Conservation (phyloP, 1,140 invertebrate genomes). For the Papilio dardanus region DNA sequence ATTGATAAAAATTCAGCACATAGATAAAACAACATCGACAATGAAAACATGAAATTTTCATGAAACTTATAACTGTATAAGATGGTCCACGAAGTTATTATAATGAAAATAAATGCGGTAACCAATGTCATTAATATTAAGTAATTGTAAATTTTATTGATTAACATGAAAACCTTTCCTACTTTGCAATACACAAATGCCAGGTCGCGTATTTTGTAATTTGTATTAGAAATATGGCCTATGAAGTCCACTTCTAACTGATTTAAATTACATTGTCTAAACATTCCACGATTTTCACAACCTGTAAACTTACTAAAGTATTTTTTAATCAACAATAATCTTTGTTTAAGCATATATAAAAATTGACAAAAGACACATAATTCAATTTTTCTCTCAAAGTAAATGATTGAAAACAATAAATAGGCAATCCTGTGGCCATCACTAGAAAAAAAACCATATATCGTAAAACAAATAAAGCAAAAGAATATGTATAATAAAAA, state of each 20-base stretch:
- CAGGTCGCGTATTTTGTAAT: constrained; percentile 51
- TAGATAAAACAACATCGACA: constrained; percentile 49
- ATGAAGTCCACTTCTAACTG: constrained; percentile 45
- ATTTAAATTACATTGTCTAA: constrained; percentile 34
- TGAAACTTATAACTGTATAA: constrained; percentile 47
- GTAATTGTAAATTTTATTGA: constrained; percentile 53
- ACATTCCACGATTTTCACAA: constrained; percentile 43
- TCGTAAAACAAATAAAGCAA: neutral
- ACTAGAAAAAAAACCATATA: neutral
- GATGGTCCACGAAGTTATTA: constrained; percentile 53
- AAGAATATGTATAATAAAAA: neutral
- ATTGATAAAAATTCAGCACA: constrained; percentile 48
- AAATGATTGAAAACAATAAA: constrained; percentile 41
- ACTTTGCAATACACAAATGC: constrained; percentile 48
- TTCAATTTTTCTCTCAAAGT: too few relatives aligned
- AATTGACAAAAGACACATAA: too few relatives aligned
- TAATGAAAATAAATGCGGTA: constrained; percentile 52
- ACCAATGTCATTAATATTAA: constrained; percentile 56
- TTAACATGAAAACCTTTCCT: constrained; percentile 45
- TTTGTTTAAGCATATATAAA: constrained; percentile 41
- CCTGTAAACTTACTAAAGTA: constrained; percentile 47
- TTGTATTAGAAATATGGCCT: constrained; percentile 43
- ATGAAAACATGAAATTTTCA: constrained; percentile 35
- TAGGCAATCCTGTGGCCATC: too few relatives aligned
- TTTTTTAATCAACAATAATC: constrained; percentile 49